Evolutionary conservation across 1,140 invertebrate species (phyloP), one percentile per base, ranked within the genome.

Genomic region (Aphaenogaster rudis): DNA sequence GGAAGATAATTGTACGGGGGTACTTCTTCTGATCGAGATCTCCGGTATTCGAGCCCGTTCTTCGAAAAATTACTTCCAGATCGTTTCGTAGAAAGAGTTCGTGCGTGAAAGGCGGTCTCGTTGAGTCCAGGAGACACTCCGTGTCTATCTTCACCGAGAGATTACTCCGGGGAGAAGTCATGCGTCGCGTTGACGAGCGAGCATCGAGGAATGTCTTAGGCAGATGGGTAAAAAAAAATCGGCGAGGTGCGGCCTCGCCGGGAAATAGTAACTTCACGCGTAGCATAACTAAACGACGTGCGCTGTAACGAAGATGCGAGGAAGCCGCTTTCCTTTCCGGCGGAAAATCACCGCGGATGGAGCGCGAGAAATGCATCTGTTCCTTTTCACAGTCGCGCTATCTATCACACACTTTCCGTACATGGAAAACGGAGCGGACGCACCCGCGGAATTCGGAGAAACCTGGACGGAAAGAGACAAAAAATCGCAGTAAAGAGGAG

Each of bases 321-420:
- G 72, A 76, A 28, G 21, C 13, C 50, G 79, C 64, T 54, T 69
- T 81, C 36, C 45, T 52, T 52, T n/a, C n/a, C 33, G 78, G n/a
- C 66, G 79, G 66, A 81, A 81, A 81, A 71, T 57, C 50, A 21
- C 50, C 50, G 15, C 50, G 64, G 8, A 21, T n/a, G 9, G 52
- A 9, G 36, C 39, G 52, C 6, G 2, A 52, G n/a, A 54, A 42
- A 54, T 5, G 11, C 59, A 11, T 80, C n/a, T n/a, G 6, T 50
- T n/a, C 36, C 11, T 52, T 21, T 17, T 7, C 4, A n/a, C 17
- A 13, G 13, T 13, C n/a, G 15, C 48, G 48, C 33, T 15, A 28
- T 28, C 39, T 17, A 8, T 36, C 45, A 66, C 6, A 15, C 42
- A 21, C 54, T 17, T 7, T 21, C 21, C 7, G 9, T n/a, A 17